phyloP scores from a whole-genome alignment of 1,140 invertebrate genomes.

The Zaprionus ornatus region DNA sequence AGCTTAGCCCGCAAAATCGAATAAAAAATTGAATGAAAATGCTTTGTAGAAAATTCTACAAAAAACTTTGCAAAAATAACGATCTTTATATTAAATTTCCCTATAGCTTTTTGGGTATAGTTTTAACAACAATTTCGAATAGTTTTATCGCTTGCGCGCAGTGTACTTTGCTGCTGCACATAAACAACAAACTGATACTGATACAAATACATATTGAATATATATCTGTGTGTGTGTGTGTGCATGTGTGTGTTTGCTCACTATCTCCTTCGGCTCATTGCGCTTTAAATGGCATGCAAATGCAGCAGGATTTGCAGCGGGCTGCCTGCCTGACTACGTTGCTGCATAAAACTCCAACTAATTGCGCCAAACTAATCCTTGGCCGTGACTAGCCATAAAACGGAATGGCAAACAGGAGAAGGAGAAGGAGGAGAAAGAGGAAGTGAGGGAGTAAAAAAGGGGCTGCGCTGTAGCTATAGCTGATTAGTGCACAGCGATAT shows the following conservation, averaged over 20 bases:
- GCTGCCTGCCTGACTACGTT: conserved; percentile 13
- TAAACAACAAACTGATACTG: neutral
- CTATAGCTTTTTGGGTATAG: neutral
- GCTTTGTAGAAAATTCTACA: neutral
- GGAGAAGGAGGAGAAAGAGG: neutral
- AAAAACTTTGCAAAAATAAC: neutral
- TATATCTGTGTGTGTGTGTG: neutral
- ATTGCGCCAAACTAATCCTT: conserved; percentile 76
- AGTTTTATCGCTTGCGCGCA: neutral
- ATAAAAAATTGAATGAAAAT: neutral
- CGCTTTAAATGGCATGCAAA: conserved; percentile 54
- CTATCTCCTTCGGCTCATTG: conserved; percentile 12
- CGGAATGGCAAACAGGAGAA: neutral
- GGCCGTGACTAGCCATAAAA: conserved; percentile 55
- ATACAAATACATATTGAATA: neutral
- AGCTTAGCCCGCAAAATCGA: neutral
- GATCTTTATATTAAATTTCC: neutral
- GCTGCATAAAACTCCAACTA: conserved; percentile 62
- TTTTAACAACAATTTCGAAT: neutral
- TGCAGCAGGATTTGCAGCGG: conserved; percentile 35
- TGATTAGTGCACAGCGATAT: conserved; percentile 31
- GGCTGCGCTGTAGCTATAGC: conserved; percentile 23
- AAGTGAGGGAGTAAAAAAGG: neutral
- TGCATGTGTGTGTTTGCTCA: neutral
- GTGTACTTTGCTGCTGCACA: neutral